Evolutionary conservation across 1,140 invertebrate genomes (phyloP), one percentile per base, ranked within the genome.

Genomic region (Lutraria rhynchaena): DNA sequence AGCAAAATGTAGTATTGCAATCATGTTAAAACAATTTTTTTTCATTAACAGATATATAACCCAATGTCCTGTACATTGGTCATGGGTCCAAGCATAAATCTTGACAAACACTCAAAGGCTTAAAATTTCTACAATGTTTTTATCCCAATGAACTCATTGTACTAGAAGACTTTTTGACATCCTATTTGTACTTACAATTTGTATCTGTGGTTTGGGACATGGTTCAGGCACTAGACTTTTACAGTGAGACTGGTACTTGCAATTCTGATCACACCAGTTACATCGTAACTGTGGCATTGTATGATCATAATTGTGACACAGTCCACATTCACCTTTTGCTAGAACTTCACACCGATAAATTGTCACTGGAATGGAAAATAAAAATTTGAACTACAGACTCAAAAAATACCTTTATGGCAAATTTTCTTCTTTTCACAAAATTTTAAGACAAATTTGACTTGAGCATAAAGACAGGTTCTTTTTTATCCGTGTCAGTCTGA

Each of bases 301-400:
- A 80, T 86, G 87, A 60, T 87, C 85, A 5, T 86, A 75, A 58
- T 86, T 89, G 49, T 87, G 74, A 75, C 88, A 89, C 61, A 88
- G 76, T 35, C 88, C 87, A 85, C 88, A 89, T 24, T 89, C 88
- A 11, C 70, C 74, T 55, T 81, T 74, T 17, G 85, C 87, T 49
- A 89, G 55, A 3, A 88, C 83, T 35, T 87, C 85, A 83, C 88
- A 89, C 31, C 86, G 83, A 83, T 89, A 89, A 27, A 89, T 46
- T 4, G 82, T 83, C 24, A 85, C 88, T 89, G 75, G 17, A 70
- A 81, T 61, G 29, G n/a, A n/a, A n/a, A n/a, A n/a, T n/a, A n/a
- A n/a, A n/a, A n/a, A n/a, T n/a, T n/a, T n/a, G n/a, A n/a, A n/a
- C n/a, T n/a, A n/a, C n/a, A n/a, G n/a, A n/a, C n/a, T n/a, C n/a